Conservation (phyloP, 2,113 vertebrate species). For the Colistium nudipinnis region DNA sequence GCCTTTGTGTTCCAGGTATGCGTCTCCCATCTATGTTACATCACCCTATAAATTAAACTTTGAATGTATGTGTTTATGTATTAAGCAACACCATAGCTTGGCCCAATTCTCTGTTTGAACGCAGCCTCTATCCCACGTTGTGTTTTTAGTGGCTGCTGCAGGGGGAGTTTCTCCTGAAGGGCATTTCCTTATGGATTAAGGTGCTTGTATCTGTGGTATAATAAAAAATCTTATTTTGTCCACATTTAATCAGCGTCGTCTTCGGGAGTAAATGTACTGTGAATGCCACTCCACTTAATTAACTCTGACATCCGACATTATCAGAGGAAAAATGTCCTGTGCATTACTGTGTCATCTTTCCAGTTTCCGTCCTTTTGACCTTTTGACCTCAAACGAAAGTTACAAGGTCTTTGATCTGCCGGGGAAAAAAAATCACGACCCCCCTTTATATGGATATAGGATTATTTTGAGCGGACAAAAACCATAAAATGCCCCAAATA, state of each 20-base stretch:
- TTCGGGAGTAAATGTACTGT: neutral
- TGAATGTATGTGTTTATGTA: constrained; percentile 48
- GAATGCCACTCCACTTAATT: constrained; percentile 2
- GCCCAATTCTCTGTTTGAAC: constrained; percentile 63
- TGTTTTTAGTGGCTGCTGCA: constrained; percentile 69
- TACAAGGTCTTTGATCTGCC: neutral
- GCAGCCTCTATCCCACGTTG: constrained; percentile 51
- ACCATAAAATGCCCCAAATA: too few species aligned
- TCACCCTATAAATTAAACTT: constrained; percentile 18
- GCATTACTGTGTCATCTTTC: neutral
- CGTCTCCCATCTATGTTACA: neutral
- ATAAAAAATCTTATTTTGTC: constrained; percentile 5
- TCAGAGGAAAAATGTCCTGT: neutral
- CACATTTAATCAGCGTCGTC: neutral
- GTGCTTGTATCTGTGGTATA: neutral
- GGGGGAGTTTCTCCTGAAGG: constrained; percentile 59
- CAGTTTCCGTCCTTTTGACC: neutral
- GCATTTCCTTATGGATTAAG: neutral
- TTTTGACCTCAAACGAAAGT: neutral
- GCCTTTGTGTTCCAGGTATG: too few species aligned
- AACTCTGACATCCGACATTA: neutral
- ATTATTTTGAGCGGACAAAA: too few species aligned
- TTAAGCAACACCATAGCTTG: constrained; percentile 41
- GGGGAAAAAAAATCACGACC: too few species aligned
- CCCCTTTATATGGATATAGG: too few species aligned